Conservation (phyloP, 2,888 invertebrate species). For the Meteorus colon region DNA sequence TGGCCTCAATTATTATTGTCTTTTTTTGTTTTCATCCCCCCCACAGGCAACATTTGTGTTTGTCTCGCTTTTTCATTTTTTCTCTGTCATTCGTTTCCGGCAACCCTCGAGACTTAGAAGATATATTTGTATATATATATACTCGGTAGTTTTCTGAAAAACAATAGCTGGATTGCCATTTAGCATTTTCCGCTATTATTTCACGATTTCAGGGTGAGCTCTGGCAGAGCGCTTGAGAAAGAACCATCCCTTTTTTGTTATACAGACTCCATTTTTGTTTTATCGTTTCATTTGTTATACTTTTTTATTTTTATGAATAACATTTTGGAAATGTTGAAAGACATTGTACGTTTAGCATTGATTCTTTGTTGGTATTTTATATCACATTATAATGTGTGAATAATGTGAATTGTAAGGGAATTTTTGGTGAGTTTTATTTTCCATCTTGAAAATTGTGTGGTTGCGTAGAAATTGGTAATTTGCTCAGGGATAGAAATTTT, state of each 20-base stretch:
- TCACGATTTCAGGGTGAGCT: constrained; percentile 23
- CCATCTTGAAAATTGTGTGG: neutral
- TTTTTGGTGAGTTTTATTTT: too few species aligned
- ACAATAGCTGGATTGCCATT: constrained; percentile 33
- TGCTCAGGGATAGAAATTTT: constrained; percentile 9
- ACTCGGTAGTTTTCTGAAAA: neutral
- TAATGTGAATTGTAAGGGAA: too few species aligned
- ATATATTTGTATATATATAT: neutral
- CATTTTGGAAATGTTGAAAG: neutral
- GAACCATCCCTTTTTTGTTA: neutral
- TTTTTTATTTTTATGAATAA: neutral
- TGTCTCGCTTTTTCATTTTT: constrained; percentile 3
- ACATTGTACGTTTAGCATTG: too few species aligned
- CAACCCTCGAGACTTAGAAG: constrained; percentile 5
- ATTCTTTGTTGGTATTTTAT: too few species aligned
- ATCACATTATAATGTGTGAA: too few species aligned
- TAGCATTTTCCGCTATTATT: constrained; percentile 24
- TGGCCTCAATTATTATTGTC: constrained; percentile 34
- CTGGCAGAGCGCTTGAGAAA: constrained; percentile 6
- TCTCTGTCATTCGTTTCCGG: neutral
- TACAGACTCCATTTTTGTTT: neutral
- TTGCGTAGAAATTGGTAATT: neutral
- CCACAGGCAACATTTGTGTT: constrained; percentile 26
- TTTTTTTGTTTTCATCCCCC: constrained; percentile 14
- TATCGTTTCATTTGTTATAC: neutral